phyloP scores from a whole-genome alignment of 64 coral and sea anemone genomes.

The Pocillopora verrucosa region DNA sequence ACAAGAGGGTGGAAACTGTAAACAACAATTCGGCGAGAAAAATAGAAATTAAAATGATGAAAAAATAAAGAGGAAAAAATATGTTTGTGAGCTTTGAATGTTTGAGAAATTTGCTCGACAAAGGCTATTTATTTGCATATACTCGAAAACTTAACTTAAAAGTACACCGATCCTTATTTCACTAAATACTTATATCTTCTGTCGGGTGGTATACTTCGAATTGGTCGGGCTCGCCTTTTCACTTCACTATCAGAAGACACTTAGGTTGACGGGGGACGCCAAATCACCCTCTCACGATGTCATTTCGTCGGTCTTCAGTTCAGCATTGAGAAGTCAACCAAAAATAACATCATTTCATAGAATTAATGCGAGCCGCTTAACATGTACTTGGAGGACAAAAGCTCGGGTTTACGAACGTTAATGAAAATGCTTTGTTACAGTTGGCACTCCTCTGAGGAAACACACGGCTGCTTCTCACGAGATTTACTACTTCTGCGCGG shows the following conservation, averaged over 20 bases:
- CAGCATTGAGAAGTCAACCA: background rate
- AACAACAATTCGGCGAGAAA: background rate
- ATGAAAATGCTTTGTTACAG: background rate
- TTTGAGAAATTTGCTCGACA: too few species aligned
- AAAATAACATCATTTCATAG: slow-evolving; percentile 1
- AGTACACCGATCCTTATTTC: too few species aligned
- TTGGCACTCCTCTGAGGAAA: slow-evolving; percentile 3
- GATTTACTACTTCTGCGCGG: background rate
- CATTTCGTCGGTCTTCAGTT: background rate
- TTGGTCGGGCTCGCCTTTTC: too few species aligned
- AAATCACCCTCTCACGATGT: too few species aligned
- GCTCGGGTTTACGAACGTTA: background rate
- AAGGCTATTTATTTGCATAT: too few species aligned
- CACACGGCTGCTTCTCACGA: slow-evolving; percentile 48
- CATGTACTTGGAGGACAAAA: slow-evolving; percentile 19
- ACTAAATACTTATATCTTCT: too few species aligned
- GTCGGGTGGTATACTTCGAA: too few species aligned
- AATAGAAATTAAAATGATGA: background rate
- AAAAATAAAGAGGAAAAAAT: too few species aligned
- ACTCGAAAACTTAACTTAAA: too few species aligned
- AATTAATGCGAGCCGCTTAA: background rate
- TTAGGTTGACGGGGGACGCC: too few species aligned
- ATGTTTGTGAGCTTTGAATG: too few species aligned
- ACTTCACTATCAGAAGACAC: too few species aligned
- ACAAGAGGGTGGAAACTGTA: background rate